These are phyloP conservation scores for Nixonia krombeini DNA, from an alignment of 1,140 invertebrate genomes.

Conservation along the genomic window DNA sequence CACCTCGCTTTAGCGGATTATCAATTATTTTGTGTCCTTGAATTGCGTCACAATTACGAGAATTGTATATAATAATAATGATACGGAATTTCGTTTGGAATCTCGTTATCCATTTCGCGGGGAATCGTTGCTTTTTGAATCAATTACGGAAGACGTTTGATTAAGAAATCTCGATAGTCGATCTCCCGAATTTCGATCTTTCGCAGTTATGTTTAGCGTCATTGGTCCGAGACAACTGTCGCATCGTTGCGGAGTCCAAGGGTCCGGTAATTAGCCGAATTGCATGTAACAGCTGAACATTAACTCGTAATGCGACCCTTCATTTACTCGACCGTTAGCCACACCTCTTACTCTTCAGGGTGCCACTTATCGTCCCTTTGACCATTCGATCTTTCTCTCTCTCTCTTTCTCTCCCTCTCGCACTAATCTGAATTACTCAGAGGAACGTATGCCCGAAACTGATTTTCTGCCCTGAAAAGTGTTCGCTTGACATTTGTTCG, in stretches of 20 bases:
- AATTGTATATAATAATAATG: too few species aligned
- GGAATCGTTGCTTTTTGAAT: too few species aligned
- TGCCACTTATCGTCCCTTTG: conserved; percentile 56
- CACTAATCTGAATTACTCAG: conserved; percentile 54
- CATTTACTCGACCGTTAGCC: conserved; percentile 70
- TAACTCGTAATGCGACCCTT: conserved; percentile 71
- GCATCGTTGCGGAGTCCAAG: conserved; percentile 54
- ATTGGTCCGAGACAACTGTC: conserved; percentile 53
- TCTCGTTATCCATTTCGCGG: too few species aligned
- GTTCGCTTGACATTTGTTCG: conserved; percentile 43
- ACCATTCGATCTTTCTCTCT: conserved; percentile 39
- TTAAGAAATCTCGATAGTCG: too few species aligned
- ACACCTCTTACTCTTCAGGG: conserved; percentile 48
- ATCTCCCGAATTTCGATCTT: too few species aligned
- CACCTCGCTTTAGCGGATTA: conserved; percentile 10
- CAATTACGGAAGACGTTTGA: too few species aligned
- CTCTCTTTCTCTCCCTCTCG: conserved; percentile 39
- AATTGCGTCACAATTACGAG: too few species aligned
- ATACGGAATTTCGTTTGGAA: too few species aligned
- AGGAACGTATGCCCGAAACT: conserved; percentile 32
- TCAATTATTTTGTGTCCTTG: too few species aligned
- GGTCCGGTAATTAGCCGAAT: conserved; percentile 69
- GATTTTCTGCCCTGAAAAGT: conserved; percentile 42
- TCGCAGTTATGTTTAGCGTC: too few species aligned
- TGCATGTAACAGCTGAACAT: conserved; percentile 72